Evolutionary conservation across 2,797 vertebrate genomes (phyloP).

Genomic region (Valencia hispanica): DNA sequence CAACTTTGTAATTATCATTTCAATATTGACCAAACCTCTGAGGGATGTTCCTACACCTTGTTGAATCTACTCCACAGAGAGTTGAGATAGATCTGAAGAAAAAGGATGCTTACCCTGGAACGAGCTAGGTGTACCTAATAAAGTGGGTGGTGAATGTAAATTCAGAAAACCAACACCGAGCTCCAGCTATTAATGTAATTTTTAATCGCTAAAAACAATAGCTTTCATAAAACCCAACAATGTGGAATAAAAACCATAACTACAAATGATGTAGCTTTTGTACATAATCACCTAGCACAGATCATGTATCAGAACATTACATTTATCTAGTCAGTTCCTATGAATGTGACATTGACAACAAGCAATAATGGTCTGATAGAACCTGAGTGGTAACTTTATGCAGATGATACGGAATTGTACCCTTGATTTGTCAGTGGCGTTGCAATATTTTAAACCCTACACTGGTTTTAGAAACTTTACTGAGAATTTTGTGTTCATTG

Average conservation of each 20-base stretch:
- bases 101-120: not conserved
- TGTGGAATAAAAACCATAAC: slow-evolving; percentile 42
- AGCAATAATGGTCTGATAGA: slow-evolving; percentile 54
- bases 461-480: slow-evolving; percentile 23
- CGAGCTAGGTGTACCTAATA: not conserved
- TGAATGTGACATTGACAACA: slow-evolving; percentile 27
- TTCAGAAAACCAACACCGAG: slow-evolving; percentile 4
- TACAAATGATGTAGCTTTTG: not conserved
- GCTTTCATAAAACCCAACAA: slow-evolving; percentile 9
- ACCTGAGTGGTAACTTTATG: slow-evolving; percentile 35
- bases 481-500: slow-evolving; percentile 18
- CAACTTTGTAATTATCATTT: not conserved
- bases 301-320: slow-evolving; percentile 10
- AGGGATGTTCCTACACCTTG: not conserved
- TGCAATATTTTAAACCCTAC: slow-evolving; percentile 45
- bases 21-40: not conserved
- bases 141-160: not conserved
- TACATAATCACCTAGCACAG: not conserved
- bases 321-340: slow-evolving; percentile 20
- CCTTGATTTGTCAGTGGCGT: slow-evolving; percentile 17
- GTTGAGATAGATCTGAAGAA: not conserved
- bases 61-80: not conserved
- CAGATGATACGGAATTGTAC: slow-evolving; percentile 39
- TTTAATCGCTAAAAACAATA: not conserved
- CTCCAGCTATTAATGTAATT: not conserved